Conservation (phyloP, 2,888 invertebrate species). For the Electrophaes corylata region DNA sequence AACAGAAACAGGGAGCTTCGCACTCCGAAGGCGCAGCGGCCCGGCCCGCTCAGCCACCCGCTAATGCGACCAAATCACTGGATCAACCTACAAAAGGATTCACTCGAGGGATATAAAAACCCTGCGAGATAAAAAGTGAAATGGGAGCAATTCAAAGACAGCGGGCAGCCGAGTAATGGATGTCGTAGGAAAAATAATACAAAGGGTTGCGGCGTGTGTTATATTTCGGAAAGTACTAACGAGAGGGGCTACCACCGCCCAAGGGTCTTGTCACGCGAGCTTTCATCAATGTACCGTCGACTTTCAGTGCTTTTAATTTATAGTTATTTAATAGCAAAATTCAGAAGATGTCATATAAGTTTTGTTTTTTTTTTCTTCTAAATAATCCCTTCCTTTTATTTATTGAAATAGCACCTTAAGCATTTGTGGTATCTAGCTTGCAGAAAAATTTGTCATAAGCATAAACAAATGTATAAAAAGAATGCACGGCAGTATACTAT, state of each 20-base stretch:
- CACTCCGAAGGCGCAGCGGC: slow-evolving; percentile 26
- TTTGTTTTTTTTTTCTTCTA: too few relatives aligned
- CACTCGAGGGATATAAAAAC: slow-evolving; percentile 51
- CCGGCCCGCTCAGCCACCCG: slow-evolving; percentile 54
- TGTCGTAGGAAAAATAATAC: slow-evolving; percentile 62
- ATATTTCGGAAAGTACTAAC: slow-evolving; percentile 77
- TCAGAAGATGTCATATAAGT: not conserved
- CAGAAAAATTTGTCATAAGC: not conserved
- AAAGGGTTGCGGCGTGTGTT: slow-evolving; percentile 74
- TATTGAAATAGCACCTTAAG: not conserved
- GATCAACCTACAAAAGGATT: slow-evolving; percentile 60
- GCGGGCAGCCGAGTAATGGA: slow-evolving; percentile 56
- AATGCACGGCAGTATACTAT: slow-evolving; percentile 11
- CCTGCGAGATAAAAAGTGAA: slow-evolving; percentile 54
- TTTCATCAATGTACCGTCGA: slow-evolving; percentile 66
- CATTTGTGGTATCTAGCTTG: not conserved
- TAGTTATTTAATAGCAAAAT: slow-evolving; percentile 7
- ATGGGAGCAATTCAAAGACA: slow-evolving; percentile 59
- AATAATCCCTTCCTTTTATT: too few relatives aligned
- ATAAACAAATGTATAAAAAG: slow-evolving; percentile 4
- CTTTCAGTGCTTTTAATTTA: slow-evolving; percentile 57
- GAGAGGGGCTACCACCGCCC: slow-evolving; percentile 60
- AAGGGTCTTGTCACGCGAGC: slow-evolving; percentile 65
- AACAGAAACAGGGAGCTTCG: slow-evolving; percentile 47
- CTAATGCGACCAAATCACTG: slow-evolving; percentile 66